phyloP scores from a whole-genome alignment of 2,797 vertebrate genomes.

The Semotilus atromaculatus region DNA sequence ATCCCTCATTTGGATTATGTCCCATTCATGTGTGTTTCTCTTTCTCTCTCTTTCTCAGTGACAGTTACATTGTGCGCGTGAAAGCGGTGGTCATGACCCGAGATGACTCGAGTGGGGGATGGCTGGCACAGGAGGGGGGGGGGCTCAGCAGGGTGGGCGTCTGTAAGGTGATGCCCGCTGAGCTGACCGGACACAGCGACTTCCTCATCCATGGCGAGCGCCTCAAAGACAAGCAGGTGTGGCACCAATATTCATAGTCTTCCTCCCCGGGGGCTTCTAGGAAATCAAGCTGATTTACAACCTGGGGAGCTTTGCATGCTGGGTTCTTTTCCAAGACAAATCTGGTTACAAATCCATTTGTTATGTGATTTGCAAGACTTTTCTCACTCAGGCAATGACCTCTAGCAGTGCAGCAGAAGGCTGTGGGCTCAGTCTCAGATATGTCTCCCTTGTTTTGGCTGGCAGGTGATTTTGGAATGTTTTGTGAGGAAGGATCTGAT shows the following conservation, averaged over 20 bases:
- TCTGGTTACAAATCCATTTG: slow-evolving; percentile 33
- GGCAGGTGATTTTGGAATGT: slow-evolving; percentile 96
- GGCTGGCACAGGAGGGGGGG: slow-evolving; percentile 97
- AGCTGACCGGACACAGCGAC: slow-evolving; percentile 84
- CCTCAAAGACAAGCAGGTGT: slow-evolving; percentile 96
- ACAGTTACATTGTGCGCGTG: slow-evolving; percentile 99
- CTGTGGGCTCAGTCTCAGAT: slow-evolving; percentile 29
- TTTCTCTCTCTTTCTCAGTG: slow-evolving; percentile 77
- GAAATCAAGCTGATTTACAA: slow-evolving; percentile 28
- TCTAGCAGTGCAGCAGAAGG: slow-evolving; percentile 4
- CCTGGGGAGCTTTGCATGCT: slow-evolving; percentile 17
- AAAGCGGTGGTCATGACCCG: slow-evolving; percentile 99
- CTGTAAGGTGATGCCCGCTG: slow-evolving; percentile 90
- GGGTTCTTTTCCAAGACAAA: slow-evolving; percentile 21
- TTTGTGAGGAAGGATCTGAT: slow-evolving; percentile 95
- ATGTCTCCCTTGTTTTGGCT: slow-evolving; percentile 51
- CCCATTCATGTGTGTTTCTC: slow-evolving; percentile 19
- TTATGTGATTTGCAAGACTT: slow-evolving; percentile 29
- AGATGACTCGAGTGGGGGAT: slow-evolving; percentile 99
- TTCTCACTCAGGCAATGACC: neutral
- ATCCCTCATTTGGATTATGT: neutral
- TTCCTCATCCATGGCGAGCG: slow-evolving; percentile 98
- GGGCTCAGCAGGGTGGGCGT: slow-evolving; percentile 96
- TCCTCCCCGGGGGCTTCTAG: neutral
- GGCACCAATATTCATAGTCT: neutral